Evolutionary conservation across 2,797 vertebrate genomes (phyloP), one percentile per base, ranked within the genome.

Genomic region (Aselliscus stoliczkanus): DNA sequence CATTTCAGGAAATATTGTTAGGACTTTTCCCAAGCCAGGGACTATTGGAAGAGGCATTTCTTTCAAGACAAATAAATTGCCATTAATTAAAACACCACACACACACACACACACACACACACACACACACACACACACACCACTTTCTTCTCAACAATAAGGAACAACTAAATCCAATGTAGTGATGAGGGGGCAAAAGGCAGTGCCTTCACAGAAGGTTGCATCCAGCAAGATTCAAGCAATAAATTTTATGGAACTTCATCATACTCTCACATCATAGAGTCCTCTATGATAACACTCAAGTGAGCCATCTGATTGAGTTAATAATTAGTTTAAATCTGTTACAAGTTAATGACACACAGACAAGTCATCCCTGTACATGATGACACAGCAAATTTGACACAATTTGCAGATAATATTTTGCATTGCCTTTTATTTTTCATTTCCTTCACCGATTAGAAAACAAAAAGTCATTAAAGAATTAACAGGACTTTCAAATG

Each of bases 281-380:
- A 47, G 34, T 42, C 69, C 82, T 94, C 93, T 80, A 93, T 62
- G 94, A 96, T 96, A 97, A 94, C 75, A 89, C 44, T 87, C 47
- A 94, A 92, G 94, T 79, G 85, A 93, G 76, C 62, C 62, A 90
- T 93, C 91, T 93, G 73, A 44, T 27, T 85, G 83, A 91, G 97
- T 97, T 98, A 98, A 98, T 97, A 95, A 97, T 98, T 97, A 97
- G 72, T 90, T 96, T 88, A 96, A 96, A 94, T 95, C 82, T 95
- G 84, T 95, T 92, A 90, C 62, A 83, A 93, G 91, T 96, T 96
- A 96, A 96, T 96, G 88, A 82, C 65, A 69, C 62, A 82, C 37
- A 81, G 67, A 83, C 67, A 83, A 96, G 84, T 81, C 39, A 96
- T 95, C 83, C 65, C 4, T 67, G 88, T 77, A 96, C 67, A 82